Base-by-base conservation (phyloP, 2,888 invertebrate species). In the Tenodera sinensis region DNA sequence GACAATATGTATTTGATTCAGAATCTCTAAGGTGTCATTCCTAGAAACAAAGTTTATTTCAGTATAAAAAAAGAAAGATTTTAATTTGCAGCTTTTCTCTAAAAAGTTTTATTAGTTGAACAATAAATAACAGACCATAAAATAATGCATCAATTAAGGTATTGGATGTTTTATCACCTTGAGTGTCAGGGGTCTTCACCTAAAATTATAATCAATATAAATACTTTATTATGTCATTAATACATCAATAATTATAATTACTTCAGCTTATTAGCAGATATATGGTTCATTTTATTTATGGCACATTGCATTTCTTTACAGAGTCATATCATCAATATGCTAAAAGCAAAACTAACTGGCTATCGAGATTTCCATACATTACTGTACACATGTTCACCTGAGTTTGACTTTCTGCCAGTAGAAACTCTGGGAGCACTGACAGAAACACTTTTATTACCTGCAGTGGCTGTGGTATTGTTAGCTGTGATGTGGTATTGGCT, bases 341-440 rank as follows among this genome's bases (percentile, higher is more conserved):
- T 97, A 3, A 94, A 93, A 88, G 95, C 97, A 0, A 97, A 97
- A 92, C 94, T 97, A 88, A 94, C 95, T 0, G 93, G 94, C 91
- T 96, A 94, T 92, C 95, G 95, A 91, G 96, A 95, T 91, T 97
- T 97, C 92, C 97, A 97, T 92, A 96, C 97, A 0, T 92, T 96
- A 92, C 92, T 98, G 3, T 97, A 97, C 91, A 97, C 97, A 0
- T 97, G 97, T 92, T 95, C 96, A 0, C 94, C 95, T 0, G 97
- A 97, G 89, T 97, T 97, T 92, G 96, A 96, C 92, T 97, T 96
- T 92, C 92, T 97, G 84, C 95, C 95, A 0, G 92, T 93, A 87
- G 94, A 93, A 30, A 94, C 96, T 6, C 92, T 95, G 0, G 92
- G 93, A 82, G 94, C 94, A 85, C 92, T 96, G 28, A 92, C 93